These are phyloP conservation scores for Bovichtus variegatus DNA, from an alignment of 2,797 vertebrate genomes.

Conservation along the genomic window DNA sequence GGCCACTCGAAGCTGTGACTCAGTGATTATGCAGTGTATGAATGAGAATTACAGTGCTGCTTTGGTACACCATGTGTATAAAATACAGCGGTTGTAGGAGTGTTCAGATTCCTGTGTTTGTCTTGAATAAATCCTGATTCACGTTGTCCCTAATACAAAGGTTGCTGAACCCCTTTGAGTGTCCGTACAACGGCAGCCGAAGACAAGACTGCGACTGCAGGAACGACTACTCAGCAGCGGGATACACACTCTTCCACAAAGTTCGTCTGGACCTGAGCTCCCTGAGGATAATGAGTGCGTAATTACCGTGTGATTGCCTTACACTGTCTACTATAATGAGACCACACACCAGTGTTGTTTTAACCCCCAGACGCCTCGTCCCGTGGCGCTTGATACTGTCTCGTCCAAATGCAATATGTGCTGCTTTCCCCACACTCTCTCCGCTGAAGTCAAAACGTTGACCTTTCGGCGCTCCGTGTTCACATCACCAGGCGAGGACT, in stretches of 20 bases:
- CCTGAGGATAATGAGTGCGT: constrained; percentile 94
- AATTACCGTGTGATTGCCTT: constrained; percentile 55
- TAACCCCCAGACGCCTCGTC: constrained; percentile 43
- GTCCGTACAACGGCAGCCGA: constrained; percentile 94
- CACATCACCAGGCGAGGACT: constrained; percentile 42
- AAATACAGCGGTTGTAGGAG: background rate
- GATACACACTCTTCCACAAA: constrained; percentile 93
- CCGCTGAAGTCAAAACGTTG: constrained; percentile 50
- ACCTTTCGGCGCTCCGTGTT: constrained; percentile 36
- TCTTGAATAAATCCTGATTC: background rate
- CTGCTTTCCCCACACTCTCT: constrained; percentile 14
- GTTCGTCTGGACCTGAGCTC: constrained; percentile 91
- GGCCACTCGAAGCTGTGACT: background rate
- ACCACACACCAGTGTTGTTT: constrained; percentile 73
- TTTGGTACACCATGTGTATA: background rate
- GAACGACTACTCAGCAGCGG: constrained; percentile 92
- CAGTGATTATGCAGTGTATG: background rate
- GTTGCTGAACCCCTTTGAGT: constrained; percentile 94
- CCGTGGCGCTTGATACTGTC: constrained; percentile 10
- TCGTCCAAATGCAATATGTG: constrained; percentile 7
- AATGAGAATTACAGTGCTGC: background rate
- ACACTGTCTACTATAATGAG: constrained; percentile 49
- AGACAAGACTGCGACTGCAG: constrained; percentile 91
- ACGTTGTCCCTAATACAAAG: constrained; percentile 70
- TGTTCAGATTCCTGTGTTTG: background rate